Evolutionary conservation across 1,140 invertebrate genomes (phyloP).

Genomic region (Apis laboriosa): DNA sequence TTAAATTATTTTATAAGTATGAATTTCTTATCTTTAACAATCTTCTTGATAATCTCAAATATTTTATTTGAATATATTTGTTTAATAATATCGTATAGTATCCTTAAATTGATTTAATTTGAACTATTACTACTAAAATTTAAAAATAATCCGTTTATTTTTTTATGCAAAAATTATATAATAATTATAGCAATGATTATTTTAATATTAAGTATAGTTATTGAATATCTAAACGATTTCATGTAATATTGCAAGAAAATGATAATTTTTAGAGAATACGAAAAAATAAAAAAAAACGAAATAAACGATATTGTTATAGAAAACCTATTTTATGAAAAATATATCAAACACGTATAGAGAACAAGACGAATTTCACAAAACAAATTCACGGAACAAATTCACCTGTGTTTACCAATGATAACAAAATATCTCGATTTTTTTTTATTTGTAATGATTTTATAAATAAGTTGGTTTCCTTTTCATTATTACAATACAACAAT

Average conservation of each 20-base stretch:
- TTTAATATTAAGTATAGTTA: no score
- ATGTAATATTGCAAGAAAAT: neutral
- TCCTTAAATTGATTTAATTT: no score
- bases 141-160: no score
- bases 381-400: neutral
- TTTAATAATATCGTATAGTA: no score
- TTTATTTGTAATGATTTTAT: neutral
- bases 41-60: neutral
- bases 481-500: no score
- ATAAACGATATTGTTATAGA: neutral
- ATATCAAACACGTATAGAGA: neutral
- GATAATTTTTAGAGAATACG: neutral
- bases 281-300: neutral
- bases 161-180: neutral
- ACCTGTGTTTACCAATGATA: neutral
- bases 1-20: neutral
- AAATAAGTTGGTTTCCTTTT: no score
- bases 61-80: neutral
- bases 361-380: neutral
- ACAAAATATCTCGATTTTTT: neutral
- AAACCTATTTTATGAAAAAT: constrained; percentile 1
- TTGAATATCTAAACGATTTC: neutral
- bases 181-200: neutral
- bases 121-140: no score
- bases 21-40: neutral